A percentile compares a stretch with the other conserved stretches of the same genome.
These are phyloP conservation scores for Papilio gigon DNA, from an alignment of 2,888 invertebrate genomes.

Conservation along the genomic window DNA sequence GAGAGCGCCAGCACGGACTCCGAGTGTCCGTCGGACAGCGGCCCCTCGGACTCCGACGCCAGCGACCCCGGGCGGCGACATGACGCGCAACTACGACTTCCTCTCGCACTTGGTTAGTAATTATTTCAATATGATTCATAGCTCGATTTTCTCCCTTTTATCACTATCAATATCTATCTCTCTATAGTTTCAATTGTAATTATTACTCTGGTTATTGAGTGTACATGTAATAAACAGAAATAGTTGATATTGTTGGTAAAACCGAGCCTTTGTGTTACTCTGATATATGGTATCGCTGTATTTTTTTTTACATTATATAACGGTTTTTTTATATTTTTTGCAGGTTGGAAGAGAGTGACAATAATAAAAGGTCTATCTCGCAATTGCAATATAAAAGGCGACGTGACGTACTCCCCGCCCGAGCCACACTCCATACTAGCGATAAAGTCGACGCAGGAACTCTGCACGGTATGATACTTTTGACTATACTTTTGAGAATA, in stretches of 20 bases:
- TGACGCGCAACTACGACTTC: constrained; percentile 68
- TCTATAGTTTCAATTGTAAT: too few species aligned
- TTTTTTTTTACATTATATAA: too few species aligned
- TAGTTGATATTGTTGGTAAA: too few species aligned
- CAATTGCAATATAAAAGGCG: constrained; percentile 94
- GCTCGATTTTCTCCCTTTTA: too few species aligned
- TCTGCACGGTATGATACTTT: constrained; percentile 78
- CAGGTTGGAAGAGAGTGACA: constrained; percentile 96
- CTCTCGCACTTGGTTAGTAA: constrained; percentile 62
- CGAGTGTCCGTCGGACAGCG: constrained; percentile 75
- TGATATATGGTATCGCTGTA: too few species aligned
- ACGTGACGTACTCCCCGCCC: constrained; percentile 93
- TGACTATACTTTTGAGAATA: too few species aligned
- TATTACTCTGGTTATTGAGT: too few species aligned
- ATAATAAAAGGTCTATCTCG: constrained; percentile 93
- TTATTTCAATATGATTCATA: background rate
- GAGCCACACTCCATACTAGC: constrained; percentile 82
- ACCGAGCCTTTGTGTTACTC: too few species aligned
- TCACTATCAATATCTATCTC: too few species aligned
- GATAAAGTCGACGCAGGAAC: constrained; percentile 85
- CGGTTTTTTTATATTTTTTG: background rate
- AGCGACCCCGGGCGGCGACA: constrained; percentile 64
- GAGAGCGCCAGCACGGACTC: constrained; percentile 76
- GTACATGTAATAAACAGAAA: too few species aligned
- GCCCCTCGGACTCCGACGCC: constrained; percentile 75